phyloP scores from a whole-genome alignment of 23 tunicate species.

The Styela clava region DNA sequence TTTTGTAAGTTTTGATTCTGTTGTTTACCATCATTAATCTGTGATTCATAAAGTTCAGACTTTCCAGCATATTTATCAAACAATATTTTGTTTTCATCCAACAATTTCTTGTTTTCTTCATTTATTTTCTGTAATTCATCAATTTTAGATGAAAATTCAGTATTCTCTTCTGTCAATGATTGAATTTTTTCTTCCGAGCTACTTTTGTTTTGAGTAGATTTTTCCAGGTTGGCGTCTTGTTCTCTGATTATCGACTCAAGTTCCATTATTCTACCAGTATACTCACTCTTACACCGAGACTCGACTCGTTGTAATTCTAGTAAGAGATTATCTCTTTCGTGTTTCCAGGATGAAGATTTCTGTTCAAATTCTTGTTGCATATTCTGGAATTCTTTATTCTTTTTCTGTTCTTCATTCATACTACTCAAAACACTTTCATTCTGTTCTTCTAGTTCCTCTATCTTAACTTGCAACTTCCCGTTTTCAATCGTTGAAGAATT shows the following conservation, averaged over 20 bases:
- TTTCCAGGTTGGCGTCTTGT: not conserved
- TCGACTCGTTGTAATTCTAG: conserved; percentile 10
- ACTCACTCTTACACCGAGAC: conserved; percentile 2
- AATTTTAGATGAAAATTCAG: not conserved
- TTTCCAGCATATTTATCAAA: not conserved
- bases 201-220: not conserved
- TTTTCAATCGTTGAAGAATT: conserved; percentile 1
- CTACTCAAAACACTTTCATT: not conserved
- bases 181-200: not conserved
- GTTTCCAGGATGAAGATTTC: not conserved
- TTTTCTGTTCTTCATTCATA: not conserved
- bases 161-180: not conserved
- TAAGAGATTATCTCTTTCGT: conserved; percentile 6
- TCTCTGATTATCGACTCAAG: not conserved
- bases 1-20: not conserved
- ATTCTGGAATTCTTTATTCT: not conserved
- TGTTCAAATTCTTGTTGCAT: not conserved
- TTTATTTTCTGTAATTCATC: not conserved
- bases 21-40: not conserved
- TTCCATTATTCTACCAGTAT: not conserved
- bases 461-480: not conserved
- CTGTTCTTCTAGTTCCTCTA: not conserved
- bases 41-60: not conserved
- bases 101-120: not conserved
- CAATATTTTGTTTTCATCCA: not conserved